Evolutionary conservation across 2,113 vertebrate genomes (phyloP).

Genomic region (Neoarius graeffei): DNA sequence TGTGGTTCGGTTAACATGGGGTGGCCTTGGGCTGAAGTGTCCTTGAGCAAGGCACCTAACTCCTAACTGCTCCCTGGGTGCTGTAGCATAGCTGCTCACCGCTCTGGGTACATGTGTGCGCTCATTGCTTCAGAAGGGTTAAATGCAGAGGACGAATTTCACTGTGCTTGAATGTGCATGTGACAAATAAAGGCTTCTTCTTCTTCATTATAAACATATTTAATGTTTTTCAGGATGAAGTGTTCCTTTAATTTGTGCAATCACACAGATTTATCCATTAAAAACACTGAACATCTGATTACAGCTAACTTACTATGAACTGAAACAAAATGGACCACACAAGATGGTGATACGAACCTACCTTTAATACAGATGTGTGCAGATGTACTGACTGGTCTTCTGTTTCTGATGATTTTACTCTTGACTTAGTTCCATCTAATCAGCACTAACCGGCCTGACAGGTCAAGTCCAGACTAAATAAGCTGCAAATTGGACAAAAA

Average conservation of each 20-base stretch:
- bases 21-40: no score
- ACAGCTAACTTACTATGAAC: background rate
- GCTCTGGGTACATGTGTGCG: no score
- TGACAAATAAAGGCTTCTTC: no score
- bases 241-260: background rate
- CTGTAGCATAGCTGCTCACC: no score
- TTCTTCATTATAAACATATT: background rate
- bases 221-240: background rate
- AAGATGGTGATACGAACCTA: slow-evolving; percentile 32
- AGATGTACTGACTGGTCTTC: background rate
- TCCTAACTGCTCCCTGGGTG: no score
- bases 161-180: no score
- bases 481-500: background rate
- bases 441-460: background rate
- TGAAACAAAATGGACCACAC: background rate
- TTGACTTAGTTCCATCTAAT: background rate
- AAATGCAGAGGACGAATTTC: no score
- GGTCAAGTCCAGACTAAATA: background rate
- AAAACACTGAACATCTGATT: background rate
- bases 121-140: no score
- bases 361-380: slow-evolving; percentile 21
- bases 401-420: background rate
- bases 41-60: no score
- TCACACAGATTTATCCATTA: background rate
- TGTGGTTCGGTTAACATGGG: no score